phyloP scores from a whole-genome alignment of 2,888 invertebrate genomes.

The Andrena praecox region DNA sequence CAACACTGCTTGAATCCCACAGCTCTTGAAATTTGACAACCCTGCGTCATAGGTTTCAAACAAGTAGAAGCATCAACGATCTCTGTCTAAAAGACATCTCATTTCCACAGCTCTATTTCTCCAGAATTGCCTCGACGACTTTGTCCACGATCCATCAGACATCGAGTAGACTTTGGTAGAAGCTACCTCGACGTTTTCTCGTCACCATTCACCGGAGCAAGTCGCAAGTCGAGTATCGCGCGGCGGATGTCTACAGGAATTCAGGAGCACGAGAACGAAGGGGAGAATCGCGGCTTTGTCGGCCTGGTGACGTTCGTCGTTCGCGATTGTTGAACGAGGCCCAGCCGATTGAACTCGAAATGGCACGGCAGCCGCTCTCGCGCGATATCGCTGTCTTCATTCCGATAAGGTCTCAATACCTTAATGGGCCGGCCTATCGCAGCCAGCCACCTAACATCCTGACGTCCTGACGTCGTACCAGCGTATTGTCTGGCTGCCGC shows the following conservation, averaged over 20 bases:
- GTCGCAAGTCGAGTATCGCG: slow-evolving; percentile 2
- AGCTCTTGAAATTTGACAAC: not conserved
- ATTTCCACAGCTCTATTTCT: not conserved
- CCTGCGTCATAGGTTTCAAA: not conserved
- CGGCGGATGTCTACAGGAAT: slow-evolving; percentile 14
- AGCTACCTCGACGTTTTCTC: slow-evolving; percentile 21
- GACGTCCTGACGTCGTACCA: slow-evolving; percentile 26
- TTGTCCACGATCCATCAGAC: not conserved
- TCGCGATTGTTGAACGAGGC: slow-evolving; percentile 52
- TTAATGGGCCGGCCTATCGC: slow-evolving; percentile 67
- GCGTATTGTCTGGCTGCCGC: slow-evolving; percentile 46
- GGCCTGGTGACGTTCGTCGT: slow-evolving; percentile 54
- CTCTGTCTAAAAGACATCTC: not conserved
- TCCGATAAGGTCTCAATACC: slow-evolving; percentile 71
- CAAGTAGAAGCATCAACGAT: not conserved
- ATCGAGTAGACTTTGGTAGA: too few relatives aligned
- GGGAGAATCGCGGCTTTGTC: slow-evolving; percentile 54
- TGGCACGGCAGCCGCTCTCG: slow-evolving; percentile 47
- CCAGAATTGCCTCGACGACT: too few relatives aligned
- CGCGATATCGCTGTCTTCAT: slow-evolving; percentile 69
- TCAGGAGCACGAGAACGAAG: slow-evolving; percentile 2
- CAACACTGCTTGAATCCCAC: not conserved
- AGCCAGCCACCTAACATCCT: slow-evolving; percentile 52
- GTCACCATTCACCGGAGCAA: not conserved
- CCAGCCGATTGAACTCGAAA: slow-evolving; percentile 59